phyloP scores from a whole-genome alignment of 2,113 vertebrate genomes.

The Arizona elegans region DNA sequence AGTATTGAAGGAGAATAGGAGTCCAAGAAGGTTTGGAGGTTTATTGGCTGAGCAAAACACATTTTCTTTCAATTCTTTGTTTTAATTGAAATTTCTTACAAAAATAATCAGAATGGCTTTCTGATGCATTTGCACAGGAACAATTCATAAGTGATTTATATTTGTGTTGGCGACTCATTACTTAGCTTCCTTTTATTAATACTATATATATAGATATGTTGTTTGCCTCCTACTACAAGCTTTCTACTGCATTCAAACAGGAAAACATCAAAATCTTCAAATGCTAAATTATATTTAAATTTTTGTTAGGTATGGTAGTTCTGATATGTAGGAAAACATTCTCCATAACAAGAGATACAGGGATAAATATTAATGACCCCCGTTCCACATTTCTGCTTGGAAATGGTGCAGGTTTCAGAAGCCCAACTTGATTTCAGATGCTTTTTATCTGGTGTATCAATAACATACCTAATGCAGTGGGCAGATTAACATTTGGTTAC shows the following conservation, averaged over 20 bases:
- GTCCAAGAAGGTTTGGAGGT: background rate
- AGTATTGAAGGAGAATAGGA: background rate
- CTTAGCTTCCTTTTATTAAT: conserved; percentile 65
- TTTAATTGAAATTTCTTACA: conserved; percentile 83
- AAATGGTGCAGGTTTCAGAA: conserved; percentile 57
- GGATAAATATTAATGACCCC: conserved; percentile 64
- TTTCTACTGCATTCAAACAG: conserved; percentile 64
- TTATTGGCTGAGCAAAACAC: conserved; percentile 55
- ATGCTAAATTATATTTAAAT: conserved; percentile 65
- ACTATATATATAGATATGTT: conserved; percentile 66
- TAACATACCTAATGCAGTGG: conserved; percentile 4
- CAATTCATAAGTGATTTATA: conserved; percentile 71
- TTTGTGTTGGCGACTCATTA: conserved; percentile 68
- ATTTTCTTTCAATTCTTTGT: conserved; percentile 67
- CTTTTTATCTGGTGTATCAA: conserved; percentile 34
- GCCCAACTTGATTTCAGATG: conserved; percentile 43
- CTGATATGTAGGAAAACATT: conserved; percentile 72
- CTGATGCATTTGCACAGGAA: conserved; percentile 43
- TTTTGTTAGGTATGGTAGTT: conserved; percentile 55
- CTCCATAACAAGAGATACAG: conserved; percentile 61
- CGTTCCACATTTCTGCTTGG: conserved; percentile 60
- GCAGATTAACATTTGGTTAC: conserved; percentile 14
- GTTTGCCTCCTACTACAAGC: conserved; percentile 59
- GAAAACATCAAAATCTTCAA: conserved; percentile 54
- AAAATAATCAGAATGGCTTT: conserved; percentile 83